Conservation (phyloP, 2,888 invertebrate species). For the Metallyticus violacea region DNA sequence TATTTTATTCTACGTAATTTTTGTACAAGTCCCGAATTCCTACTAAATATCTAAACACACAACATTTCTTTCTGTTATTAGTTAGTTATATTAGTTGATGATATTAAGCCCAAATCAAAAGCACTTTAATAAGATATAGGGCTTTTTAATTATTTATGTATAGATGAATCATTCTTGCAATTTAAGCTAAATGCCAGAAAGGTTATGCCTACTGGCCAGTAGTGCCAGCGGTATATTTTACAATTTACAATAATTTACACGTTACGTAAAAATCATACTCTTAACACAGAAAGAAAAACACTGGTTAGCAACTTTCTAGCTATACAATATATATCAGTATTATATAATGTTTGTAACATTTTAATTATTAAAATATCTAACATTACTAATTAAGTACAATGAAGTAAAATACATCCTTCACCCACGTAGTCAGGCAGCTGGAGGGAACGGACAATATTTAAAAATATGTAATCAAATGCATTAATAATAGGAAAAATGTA, state of each 20-base stretch:
- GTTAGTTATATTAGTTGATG: not conserved
- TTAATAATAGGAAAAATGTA: constrained; percentile 28
- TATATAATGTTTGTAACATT: constrained; percentile 23
- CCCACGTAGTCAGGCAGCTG: constrained; percentile 22
- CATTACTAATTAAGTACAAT: constrained; percentile 23
- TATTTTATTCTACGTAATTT: constrained; percentile 32
- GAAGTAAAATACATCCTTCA: constrained; percentile 21
- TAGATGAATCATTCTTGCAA: not conserved
- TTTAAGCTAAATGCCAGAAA: not conserved
- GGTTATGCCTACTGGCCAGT: not conserved
- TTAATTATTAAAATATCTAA: constrained; percentile 26
- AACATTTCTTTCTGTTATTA: constrained; percentile 21
- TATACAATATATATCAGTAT: constrained; percentile 25
- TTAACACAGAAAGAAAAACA: constrained; percentile 25
- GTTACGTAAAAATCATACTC: constrained; percentile 15
- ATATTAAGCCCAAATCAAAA: not conserved
- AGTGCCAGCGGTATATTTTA: not conserved
- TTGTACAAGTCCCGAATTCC: constrained; percentile 26
- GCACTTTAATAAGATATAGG: not conserved
- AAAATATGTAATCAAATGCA: constrained; percentile 33
- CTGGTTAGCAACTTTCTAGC: constrained; percentile 29
- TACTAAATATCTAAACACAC: constrained; percentile 27
- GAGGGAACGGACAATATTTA: constrained; percentile 26
- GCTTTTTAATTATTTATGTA: not conserved
- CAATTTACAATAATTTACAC: constrained; percentile 23